Evolutionary conservation across 2,888 invertebrate genomes (phyloP).

Genomic region (Habrosyne pyritoides): DNA sequence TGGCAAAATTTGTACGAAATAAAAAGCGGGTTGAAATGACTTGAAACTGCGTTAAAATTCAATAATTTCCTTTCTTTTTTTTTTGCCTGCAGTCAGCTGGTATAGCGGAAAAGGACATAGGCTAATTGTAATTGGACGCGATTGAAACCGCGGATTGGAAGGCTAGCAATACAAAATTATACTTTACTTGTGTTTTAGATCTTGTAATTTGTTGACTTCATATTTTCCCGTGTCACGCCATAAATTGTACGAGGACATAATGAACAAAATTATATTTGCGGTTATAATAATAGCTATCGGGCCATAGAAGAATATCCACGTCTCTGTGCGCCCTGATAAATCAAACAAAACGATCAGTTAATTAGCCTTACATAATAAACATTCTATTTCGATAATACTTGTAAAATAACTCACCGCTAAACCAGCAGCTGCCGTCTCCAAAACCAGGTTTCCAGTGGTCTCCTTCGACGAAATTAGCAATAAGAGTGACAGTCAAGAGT

Average conservation of each 20-base stretch:
- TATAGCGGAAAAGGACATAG: no score
- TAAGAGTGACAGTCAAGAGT: slow-evolving; percentile 77
- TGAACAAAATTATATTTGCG: slow-evolving; percentile 83
- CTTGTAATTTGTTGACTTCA: slow-evolving; percentile 77
- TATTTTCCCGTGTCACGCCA: slow-evolving; percentile 82
- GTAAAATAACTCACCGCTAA: slow-evolving; percentile 76
- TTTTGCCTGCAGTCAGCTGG: no score
- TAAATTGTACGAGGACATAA: slow-evolving; percentile 82
- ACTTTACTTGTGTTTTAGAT: slow-evolving; percentile 83
- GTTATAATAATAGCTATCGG: slow-evolving; percentile 84
- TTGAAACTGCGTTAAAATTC: no score
- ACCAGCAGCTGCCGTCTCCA: slow-evolving; percentile 85
- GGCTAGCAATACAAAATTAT: slow-evolving; percentile 5
- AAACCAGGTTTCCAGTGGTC: slow-evolving; percentile 83
- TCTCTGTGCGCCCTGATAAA: slow-evolving; percentile 75
- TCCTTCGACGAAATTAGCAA: slow-evolving; percentile 81
- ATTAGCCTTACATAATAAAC: no score
- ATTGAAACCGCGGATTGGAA: no score
- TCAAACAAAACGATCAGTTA: slow-evolving; percentile 9
- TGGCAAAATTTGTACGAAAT: no score
- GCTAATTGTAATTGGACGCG: no score
- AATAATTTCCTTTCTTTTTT: no score
- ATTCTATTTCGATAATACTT: no score
- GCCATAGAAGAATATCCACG: slow-evolving; percentile 87
- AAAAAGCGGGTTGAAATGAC: no score